Percentiles rank a stretch among this genome's conserved stretches.
phyloP scores from a whole-genome alignment of 1,140 invertebrate species.

The Drosophila lowei region DNA sequence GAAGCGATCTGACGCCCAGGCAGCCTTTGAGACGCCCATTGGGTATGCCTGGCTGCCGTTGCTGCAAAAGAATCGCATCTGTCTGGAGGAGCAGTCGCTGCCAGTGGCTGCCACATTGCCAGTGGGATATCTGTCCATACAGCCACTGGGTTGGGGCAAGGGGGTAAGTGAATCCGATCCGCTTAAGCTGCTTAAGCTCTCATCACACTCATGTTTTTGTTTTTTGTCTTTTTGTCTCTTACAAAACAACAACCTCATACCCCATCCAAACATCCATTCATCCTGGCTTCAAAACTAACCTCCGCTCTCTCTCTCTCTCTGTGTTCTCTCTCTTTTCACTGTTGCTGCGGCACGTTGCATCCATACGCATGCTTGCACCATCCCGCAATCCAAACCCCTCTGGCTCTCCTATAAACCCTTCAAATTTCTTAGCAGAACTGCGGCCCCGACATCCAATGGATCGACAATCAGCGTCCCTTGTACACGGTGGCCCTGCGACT shows the following conservation, averaged over 20 bases:
- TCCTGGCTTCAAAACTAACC: conserved; percentile 63
- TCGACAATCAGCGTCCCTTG: conserved; percentile 93
- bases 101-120: conserved; percentile 94
- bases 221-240: conserved; percentile 37
- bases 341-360: conserved; percentile 11
- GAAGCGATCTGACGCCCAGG: conserved; percentile 86
- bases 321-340: conserved; percentile 21
- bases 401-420: conserved; percentile 76
- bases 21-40: conserved; percentile 91
- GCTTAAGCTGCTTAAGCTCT: conserved; percentile 20
- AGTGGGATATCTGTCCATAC: conserved; percentile 93
- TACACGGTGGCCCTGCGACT: conserved; percentile 93
- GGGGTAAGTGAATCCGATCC: conserved; percentile 87
- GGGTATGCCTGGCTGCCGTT: conserved; percentile 96
- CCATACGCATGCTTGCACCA: conserved; percentile 38
- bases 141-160: conserved; percentile 94
- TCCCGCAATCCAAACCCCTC: conserved; percentile 14
- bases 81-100: conserved; percentile 90
- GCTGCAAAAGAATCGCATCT: conserved; percentile 91
- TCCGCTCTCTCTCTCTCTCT: conserved; percentile 50
- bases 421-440: conserved; percentile 88
- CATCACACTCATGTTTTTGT: conserved; percentile 60
- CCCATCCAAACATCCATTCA: conserved; percentile 23
- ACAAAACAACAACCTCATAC: conserved; percentile 2
- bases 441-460: conserved; percentile 95